Base-by-base conservation (phyloP, 2,797 vertebrate genomes). In the Spheniscus humboldti region DNA sequence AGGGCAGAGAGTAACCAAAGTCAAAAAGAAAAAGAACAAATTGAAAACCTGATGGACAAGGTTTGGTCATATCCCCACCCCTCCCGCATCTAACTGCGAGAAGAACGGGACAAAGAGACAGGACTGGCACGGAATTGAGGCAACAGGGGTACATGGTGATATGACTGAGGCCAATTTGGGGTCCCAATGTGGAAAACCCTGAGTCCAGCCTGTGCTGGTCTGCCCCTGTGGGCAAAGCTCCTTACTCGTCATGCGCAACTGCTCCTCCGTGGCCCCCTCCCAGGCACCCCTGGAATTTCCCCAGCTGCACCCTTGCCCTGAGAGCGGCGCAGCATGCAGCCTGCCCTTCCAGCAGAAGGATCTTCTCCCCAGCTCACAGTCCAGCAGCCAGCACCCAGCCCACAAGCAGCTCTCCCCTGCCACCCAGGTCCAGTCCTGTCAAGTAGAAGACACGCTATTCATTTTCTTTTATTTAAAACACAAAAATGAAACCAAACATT, bases 281-380 rank as follows among this genome's bases (percentile, higher is more conserved):
- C 13, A 45, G 25, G 13, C 5, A 31, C 15, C 23, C 11, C 37
- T 2, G 1, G 12, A 37, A n/a, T 25, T 37, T 45, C 25, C 53
- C 39, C 24, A n/a, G 19, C 14, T 33, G 9, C 28, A 68, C 2
- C 31, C 28, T 35, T 90, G 43, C 11, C 43, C 53, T 1, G 0
- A 27, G 3, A 31, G 7, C 10, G 11, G 31, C 0, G 1, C 24
- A n/a, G n/a, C 1, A 0, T 9, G 19, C 57, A 71, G 47, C 39
- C 35, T 68, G 31, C 18, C 15, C 25, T 73, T 62, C 24, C 52
- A 89, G 45, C 39, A 41, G 35, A 28, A 47, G 7, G 18, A 24
- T 22, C 18, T 52, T 48, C 45, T 90, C 30, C 41, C 27, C 0
- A 0, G 45, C 31, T 39, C 43, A 28, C n/a, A 30, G 18, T 4